A percentile compares a stretch with the other conserved stretches of the same genome.
Evolutionary conservation across 2,888 invertebrate genomes (phyloP).

Genomic region (Athalia circularis): DNA sequence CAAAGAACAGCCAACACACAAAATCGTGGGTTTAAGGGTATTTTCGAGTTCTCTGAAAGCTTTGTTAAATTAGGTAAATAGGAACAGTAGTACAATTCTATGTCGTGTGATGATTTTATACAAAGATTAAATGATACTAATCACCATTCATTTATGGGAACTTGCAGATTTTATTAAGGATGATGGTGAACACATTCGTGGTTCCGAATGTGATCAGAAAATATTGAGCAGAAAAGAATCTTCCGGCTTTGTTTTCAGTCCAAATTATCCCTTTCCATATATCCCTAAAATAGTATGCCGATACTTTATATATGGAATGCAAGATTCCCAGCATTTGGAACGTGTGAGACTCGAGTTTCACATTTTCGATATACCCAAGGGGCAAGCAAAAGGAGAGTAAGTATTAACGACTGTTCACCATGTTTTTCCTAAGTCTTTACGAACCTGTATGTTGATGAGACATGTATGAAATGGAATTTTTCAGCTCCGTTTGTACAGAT

Average conservation of each 20-base stretch:
- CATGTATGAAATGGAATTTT: slow-evolving; percentile 49
- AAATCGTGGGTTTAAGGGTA: slow-evolving; percentile 98
- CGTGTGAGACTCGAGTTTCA: slow-evolving; percentile 92
- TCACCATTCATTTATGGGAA: slow-evolving; percentile 21
- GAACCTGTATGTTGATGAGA: background rate
- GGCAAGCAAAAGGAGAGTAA: slow-evolving; percentile 87
- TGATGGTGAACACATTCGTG: slow-evolving; percentile 95
- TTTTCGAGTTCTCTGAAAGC: slow-evolving; percentile 98
- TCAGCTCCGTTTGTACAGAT: slow-evolving; percentile 84
- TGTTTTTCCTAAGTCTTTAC: background rate
- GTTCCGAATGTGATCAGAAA: slow-evolving; percentile 99
- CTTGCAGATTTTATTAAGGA: slow-evolving; percentile 91
- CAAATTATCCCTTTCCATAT: slow-evolving; percentile 96
- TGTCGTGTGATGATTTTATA: background rate
- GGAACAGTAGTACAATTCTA: background rate
- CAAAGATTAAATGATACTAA: background rate
- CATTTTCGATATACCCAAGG: slow-evolving; percentile 93
- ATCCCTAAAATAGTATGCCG: slow-evolving; percentile 97
- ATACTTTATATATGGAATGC: slow-evolving; percentile 98
- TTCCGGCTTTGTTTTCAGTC: slow-evolving; percentile 94
- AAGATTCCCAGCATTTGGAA: slow-evolving; percentile 97
- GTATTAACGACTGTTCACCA: slow-evolving; percentile 68
- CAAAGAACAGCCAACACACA: slow-evolving; percentile 94
- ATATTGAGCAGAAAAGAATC: slow-evolving; percentile 96
- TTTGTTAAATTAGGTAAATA: slow-evolving; percentile 97